Base-by-base conservation (phyloP, 2,888 invertebrate genomes). In the Polietes domitor region DNA sequence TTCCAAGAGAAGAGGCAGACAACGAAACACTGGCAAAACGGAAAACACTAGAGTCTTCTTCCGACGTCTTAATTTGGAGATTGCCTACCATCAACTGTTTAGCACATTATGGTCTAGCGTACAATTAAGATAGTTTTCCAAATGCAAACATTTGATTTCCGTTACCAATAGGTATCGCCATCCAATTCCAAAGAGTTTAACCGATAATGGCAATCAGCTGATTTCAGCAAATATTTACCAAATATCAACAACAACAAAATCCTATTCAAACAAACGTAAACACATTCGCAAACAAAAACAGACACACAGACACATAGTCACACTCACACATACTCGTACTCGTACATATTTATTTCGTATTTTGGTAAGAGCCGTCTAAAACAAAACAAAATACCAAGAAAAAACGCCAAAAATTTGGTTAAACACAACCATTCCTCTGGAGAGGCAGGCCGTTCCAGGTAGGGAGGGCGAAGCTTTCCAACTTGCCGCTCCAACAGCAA, bases 211-310 rank as follows among this genome's bases (percentile, higher is more conserved):
- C 70, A 80, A 80, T 77, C 80, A 80, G 68, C 77, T 80, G 77
- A 77, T 74, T 74, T 74, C 24, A 61, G 76, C 58, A 80, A 83
- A 83, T 83, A 77, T 83, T 80, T 80, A 58, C 43, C 68, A 55
- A 68, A 80, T 61, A 73, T 70, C 77, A 68, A 77, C 15, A 63
- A 32, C 55, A 73, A 76, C 50, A 76, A 70, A 50, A 53, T 50
- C 72, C 53, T 63, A 50, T 17, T 0, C 61, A 71, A 63, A 63
- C 61, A 72, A 6, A 72, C 21, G 47, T n/a, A n/a, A 21, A 53
- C 55, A 55, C 55, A 55, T 9, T 21, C 21, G 55, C 6, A 43
- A n/a, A 50, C 70, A 70, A n/a, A 50, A 5, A 32, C 32, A 32
- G 5, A 32, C 32, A 32, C 32, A 32, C 32, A 32, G 5, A 37